Base-by-base conservation (phyloP, 2,113 vertebrate species). In the Protobothrops mucrosquamatus region DNA sequence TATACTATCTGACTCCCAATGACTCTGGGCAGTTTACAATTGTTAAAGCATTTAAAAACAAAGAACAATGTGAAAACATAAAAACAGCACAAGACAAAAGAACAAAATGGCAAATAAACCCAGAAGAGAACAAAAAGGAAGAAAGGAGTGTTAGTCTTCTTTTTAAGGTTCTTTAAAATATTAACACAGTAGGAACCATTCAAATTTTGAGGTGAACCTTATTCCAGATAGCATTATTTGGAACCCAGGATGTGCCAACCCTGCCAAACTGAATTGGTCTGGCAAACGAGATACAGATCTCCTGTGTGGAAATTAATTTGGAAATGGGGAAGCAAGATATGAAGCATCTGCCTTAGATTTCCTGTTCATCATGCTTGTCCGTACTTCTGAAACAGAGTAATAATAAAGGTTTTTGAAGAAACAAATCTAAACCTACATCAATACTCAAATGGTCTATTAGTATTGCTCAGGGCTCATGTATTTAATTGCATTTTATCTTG, bases 301-400 rank as follows among this genome's bases (percentile, higher is more conserved):
- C 91, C 94, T 85, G 94, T 20, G 92, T 69, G 87, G 94, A 85
- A 54, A 90, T 94, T 93, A 57, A 57, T 92, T 64, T 88, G 15
- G 57, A 61, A 48, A 39, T 34, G 43, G 29, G 11, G 55, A 54
- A n/a, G 22, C 29, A 34, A 51, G 2, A 69, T 48, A 55, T 6
- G 46, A 69, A 92, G 48, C 55, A 61, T 46, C 22, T 56, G 3
- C 48, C 22, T 69, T 61, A 51, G 3, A 29, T 29, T 87, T 92
- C 39, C 11, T 87, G 56, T 86, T 59, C 15, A 5, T 6, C 20
- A 87, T 34, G 39, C 6, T 43, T 85, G 51, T 20, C 1, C n/a
- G 7, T 85, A 54, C 48, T 43, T 85, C 48, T 64, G 59, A 48
- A 61, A 89, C 24, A 89, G 34, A 61, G 15, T 52, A 54, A 54